A percentile compares a stretch with the other conserved stretches of the same genome.
Conservation (phyloP, 2,797 vertebrate genomes). For the Falco peregrinus region DNA sequence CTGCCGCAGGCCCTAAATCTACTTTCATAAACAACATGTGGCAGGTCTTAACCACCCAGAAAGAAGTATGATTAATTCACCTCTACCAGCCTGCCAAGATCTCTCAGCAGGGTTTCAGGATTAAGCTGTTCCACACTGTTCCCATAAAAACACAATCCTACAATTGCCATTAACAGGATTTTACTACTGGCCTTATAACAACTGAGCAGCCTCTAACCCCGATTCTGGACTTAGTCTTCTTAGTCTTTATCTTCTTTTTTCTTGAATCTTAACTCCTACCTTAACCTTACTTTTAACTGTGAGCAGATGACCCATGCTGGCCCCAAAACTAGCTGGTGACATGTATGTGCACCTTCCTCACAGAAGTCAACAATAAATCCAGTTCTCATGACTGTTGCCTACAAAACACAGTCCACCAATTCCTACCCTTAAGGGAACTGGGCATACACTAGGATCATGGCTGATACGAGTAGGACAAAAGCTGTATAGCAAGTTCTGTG, state of each 20-base stretch:
- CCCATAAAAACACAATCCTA: background rate
- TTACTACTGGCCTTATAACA: background rate
- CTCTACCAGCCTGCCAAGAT: background rate
- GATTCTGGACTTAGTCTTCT: background rate
- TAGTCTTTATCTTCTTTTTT: background rate
- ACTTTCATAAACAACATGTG: background rate
- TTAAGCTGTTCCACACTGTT: background rate
- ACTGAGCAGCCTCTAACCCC: background rate
- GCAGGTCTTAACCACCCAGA: background rate
- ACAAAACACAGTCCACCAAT: background rate
- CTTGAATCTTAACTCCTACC: background rate
- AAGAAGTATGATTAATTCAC: background rate
- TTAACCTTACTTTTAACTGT: background rate
- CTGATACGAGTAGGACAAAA: background rate
- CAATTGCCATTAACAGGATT: background rate
- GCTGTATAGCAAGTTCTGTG: background rate
- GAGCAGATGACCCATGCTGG: background rate
- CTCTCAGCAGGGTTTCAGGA: background rate
- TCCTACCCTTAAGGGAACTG: background rate
- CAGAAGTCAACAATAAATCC: background rate
- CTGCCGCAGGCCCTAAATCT: background rate
- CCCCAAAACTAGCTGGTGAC: background rate
- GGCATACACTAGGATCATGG: background rate
- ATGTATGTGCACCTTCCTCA: background rate
- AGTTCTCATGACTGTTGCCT: background rate